These are phyloP conservation scores for Paracentrotus lividus DNA, from an alignment of 53 echinoderm and acorn worm species.

Conservation along the genomic window DNA sequence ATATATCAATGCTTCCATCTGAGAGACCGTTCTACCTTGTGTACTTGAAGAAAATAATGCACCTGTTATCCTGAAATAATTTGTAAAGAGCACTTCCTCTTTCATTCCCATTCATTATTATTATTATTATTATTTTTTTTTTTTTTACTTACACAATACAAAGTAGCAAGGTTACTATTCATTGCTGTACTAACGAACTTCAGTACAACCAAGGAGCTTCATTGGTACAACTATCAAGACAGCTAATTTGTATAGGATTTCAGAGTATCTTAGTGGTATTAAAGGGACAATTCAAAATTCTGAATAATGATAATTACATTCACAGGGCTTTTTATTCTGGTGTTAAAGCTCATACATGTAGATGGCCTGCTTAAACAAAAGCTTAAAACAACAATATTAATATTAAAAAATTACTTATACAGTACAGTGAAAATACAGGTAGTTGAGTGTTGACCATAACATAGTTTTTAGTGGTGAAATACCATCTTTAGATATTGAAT, in stretches of 20 bases:
- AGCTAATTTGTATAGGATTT: conserved; percentile 6
- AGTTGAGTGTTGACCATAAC: too few relatives aligned
- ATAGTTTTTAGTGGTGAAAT: too few relatives aligned
- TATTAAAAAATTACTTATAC: too few relatives aligned
- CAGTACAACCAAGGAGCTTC: not conserved
- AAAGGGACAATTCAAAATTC: not conserved
- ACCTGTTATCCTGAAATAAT: conserved; percentile 6
- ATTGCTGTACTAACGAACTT: conserved; percentile 2
- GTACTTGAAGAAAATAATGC: not conserved
- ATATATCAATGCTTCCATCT: not conserved
- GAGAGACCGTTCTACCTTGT: not conserved
- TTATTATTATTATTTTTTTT: not conserved
- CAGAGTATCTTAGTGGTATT: not conserved
- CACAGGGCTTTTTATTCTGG: too few relatives aligned
- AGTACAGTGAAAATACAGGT: too few relatives aligned
- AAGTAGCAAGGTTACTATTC: not conserved
- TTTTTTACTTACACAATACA: not conserved
- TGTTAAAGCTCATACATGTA: too few relatives aligned
- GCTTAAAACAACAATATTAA: too few relatives aligned
- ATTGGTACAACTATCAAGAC: not conserved
- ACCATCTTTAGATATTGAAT: too few relatives aligned
- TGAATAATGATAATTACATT: too few relatives aligned
- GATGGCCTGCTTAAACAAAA: too few relatives aligned
- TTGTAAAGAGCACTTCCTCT: conserved; percentile 17
- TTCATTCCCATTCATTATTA: not conserved